Conservation (phyloP, 2,797 vertebrate species). For the Sarcophilus harrisii region DNA sequence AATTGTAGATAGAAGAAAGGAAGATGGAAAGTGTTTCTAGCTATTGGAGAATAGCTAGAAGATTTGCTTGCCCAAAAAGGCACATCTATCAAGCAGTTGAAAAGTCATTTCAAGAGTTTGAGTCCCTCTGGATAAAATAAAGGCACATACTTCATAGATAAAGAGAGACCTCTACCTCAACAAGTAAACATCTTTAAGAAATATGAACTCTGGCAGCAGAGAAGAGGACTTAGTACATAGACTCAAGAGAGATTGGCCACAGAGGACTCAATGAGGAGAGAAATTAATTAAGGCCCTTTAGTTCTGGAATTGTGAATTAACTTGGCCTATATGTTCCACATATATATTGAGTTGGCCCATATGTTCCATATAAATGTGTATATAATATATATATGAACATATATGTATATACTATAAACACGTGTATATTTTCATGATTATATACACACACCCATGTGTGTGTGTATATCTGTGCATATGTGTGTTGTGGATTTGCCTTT, state of each 20-base stretch:
- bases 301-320: not conserved
- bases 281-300: not conserved
- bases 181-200: not conserved
- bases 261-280: not conserved
- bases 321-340: not conserved
- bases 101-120: not conserved
- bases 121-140: not conserved
- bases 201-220: not conserved
- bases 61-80: not conserved
- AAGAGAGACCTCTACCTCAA: not conserved
- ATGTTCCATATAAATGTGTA: no score
- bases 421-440: no score
- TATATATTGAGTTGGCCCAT: no score
- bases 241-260: not conserved
- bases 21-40: not conserved
- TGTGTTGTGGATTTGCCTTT: not conserved
- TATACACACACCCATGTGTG: not conserved
- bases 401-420: no score
- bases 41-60: not conserved
- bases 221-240: not conserved
- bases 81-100: not conserved
- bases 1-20: not conserved
- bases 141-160: not conserved
- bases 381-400: no score
- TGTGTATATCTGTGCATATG: no score